phyloP scores from a whole-genome alignment of 2,797 vertebrate species.

The Pyrocephalus nanus region DNA sequence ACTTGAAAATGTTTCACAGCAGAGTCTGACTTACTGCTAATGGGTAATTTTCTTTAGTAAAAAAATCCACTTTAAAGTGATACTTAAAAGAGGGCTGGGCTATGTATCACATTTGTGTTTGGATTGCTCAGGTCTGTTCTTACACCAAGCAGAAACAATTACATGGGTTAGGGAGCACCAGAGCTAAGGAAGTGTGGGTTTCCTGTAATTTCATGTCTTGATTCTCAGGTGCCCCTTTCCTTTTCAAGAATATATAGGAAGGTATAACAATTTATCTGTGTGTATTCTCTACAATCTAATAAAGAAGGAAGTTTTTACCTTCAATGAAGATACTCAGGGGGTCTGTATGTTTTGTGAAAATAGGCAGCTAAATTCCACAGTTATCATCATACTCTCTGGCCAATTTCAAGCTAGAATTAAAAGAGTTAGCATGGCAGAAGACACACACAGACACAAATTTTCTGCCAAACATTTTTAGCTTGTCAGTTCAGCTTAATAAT shows the following conservation, averaged over 20 bases:
- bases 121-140: neutral
- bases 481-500: neutral
- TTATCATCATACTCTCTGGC: neutral
- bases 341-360: neutral
- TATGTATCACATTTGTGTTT: neutral
- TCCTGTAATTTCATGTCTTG: neutral
- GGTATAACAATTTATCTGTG: neutral
- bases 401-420: neutral
- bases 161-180: neutral
- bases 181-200: neutral
- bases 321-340: neutral
- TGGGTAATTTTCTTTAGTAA: neutral
- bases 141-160: neutral
- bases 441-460: neutral
- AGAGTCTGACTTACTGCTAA: neutral
- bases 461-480: neutral
- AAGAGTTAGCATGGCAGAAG: neutral
- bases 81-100: neutral
- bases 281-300: neutral
- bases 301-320: neutral
- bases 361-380: neutral
- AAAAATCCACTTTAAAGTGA: neutral
- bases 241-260: neutral
- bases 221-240: neutral
- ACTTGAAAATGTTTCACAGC: neutral